A percentile compares a stretch with the other conserved stretches of the same genome.
Conservation (phyloP, 2,888 invertebrate species). For the Lycocerus yunnanus region DNA sequence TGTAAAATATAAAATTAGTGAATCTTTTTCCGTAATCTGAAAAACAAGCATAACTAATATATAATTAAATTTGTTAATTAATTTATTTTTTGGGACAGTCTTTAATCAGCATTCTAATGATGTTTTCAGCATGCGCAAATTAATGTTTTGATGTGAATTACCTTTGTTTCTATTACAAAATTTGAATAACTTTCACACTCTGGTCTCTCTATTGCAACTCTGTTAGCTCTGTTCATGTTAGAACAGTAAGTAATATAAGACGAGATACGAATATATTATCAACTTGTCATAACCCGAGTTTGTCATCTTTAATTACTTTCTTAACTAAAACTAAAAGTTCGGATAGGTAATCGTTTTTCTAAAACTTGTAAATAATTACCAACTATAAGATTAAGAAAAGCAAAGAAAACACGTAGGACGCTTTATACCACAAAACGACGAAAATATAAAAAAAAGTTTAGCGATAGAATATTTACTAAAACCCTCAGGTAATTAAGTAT, state of each 20-base stretch:
- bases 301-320: neutral
- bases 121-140: neutral
- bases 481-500: neutral
- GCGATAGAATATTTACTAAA: neutral
- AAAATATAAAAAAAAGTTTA: neutral
- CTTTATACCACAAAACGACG: too few relatives aligned
- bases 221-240: slow-evolving; percentile 5
- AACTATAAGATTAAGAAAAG: neutral
- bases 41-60: too few relatives aligned
- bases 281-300: slow-evolving; percentile 6
- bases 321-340: neutral
- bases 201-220: neutral
- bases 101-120: neutral
- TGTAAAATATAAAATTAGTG: neutral
- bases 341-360: neutral
- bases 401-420: neutral
- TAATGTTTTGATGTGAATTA: neutral
- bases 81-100: neutral
- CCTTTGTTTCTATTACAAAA: neutral
- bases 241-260: slow-evolving; percentile 17
- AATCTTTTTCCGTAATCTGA: neutral
- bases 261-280: slow-evolving; percentile 21
- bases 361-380: neutral
- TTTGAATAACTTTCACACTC: neutral
- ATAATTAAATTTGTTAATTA: neutral